phyloP scores from a whole-genome alignment of 2,797 vertebrate genomes.

The Falco peregrinus region DNA sequence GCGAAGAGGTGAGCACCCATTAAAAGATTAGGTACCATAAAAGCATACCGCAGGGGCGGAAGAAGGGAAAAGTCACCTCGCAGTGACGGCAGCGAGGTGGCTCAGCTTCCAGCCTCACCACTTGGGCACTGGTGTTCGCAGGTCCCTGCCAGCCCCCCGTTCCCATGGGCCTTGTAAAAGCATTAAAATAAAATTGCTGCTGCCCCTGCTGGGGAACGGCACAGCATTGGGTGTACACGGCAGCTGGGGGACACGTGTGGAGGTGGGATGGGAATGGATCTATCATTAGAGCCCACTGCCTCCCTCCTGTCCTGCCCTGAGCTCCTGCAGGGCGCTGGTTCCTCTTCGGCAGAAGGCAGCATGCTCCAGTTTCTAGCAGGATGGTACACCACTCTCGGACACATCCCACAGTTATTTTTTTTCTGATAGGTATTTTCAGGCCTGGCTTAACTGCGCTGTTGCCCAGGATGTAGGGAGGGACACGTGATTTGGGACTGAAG shows the following conservation, averaged over 20 bases:
- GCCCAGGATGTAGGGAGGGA: not conserved
- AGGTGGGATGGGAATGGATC: not conserved
- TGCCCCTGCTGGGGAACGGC: not conserved
- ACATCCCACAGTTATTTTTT: accelerated
- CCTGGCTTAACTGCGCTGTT: not conserved
- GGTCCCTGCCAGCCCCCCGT: not conserved
- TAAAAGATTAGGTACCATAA: too few relatives aligned
- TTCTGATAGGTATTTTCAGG: not conserved
- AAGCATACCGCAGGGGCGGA: not conserved
- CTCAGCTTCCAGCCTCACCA: not conserved
- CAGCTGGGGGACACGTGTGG: accelerated
- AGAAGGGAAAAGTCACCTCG: not conserved
- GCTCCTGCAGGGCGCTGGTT: not conserved
- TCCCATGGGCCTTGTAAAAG: not conserved
- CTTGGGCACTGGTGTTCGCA: too few relatives aligned
- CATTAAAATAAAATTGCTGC: not conserved
- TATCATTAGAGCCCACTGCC: accelerated
- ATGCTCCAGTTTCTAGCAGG: accelerated
- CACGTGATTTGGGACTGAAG: not conserved
- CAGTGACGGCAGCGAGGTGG: not conserved
- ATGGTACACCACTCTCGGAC: not conserved
- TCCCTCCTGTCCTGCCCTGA: not conserved
- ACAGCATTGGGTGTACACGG: accelerated
- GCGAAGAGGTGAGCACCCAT: not conserved
- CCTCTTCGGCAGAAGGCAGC: not conserved